Percentiles rank a stretch among this genome's conserved stretches.
These are phyloP conservation scores for Parus major DNA, from an alignment of 2,113 vertebrate species.

Conservation along the genomic window DNA sequence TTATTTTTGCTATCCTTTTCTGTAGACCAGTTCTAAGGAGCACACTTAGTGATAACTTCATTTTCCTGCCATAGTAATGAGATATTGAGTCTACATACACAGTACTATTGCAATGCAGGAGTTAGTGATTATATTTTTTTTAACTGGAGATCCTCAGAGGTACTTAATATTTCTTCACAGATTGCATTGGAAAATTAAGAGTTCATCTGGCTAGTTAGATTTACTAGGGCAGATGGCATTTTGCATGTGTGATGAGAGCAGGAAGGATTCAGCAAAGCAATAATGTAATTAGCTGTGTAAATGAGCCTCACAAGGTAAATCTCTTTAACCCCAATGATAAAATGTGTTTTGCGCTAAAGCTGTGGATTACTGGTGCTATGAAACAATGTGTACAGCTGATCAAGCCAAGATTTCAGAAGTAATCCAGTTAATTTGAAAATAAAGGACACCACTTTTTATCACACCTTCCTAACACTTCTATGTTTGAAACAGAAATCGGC, in stretches of 20 bases:
- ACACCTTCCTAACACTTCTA: background rate
- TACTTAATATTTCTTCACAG: constrained; percentile 35
- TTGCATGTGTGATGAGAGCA: background rate
- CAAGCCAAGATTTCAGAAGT: background rate
- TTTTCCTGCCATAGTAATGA: background rate
- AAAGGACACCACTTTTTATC: background rate
- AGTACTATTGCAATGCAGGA: background rate
- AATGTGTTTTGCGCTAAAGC: constrained; percentile 46
- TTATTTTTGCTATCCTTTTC: background rate
- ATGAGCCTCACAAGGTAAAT: constrained; percentile 56
- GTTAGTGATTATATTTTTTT: background rate
- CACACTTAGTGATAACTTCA: background rate
- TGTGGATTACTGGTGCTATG: constrained; percentile 53
- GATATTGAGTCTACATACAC: background rate
- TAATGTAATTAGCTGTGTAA: constrained; percentile 52
- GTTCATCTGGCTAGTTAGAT: constrained; percentile 1
- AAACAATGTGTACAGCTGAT: constrained; percentile 46
- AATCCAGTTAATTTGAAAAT: constrained; percentile 51
- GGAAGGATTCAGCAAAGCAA: constrained; percentile 26
- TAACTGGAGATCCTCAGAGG: background rate
- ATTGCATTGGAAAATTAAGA: constrained; percentile 23
- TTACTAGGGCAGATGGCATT: constrained; percentile 53
- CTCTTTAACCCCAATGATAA: constrained; percentile 58
- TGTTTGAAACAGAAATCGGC: background rate
- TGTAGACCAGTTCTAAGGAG: background rate